Percentiles rank a stretch among this genome's conserved stretches.
These are phyloP conservation scores for Chelonoidis abingdonii DNA, from an alignment of 2,113 vertebrate genomes.

Conservation along the genomic window DNA sequence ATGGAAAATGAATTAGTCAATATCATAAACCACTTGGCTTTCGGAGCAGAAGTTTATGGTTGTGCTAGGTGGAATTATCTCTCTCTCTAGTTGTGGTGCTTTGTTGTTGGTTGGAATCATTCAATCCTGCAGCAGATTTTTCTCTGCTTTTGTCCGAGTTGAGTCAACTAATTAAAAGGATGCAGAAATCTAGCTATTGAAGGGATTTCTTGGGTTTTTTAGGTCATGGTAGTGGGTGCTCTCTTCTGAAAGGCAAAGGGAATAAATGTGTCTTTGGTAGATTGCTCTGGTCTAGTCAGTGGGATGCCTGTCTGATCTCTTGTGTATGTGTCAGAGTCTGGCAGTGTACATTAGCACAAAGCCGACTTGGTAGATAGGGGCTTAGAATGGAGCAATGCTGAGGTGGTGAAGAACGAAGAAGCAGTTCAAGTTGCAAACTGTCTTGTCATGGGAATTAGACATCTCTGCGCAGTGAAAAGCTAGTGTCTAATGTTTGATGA, in stretches of 20 bases:
- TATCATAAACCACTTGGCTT: background rate
- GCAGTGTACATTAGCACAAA: constrained; percentile 79
- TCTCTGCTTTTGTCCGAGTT: constrained; percentile 5
- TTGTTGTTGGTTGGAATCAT: background rate
- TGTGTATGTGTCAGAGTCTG: constrained; percentile 40
- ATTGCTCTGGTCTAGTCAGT: constrained; percentile 78
- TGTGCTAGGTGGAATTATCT: background rate
- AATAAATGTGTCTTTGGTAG: constrained; percentile 76
- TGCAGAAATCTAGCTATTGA: background rate
- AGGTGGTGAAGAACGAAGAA: constrained; percentile 76
- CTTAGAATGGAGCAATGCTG: constrained; percentile 55
- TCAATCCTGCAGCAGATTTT: background rate
- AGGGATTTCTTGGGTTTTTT: background rate
- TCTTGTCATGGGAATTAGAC: constrained; percentile 84
- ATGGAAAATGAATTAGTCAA: background rate
- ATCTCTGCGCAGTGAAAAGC: constrained; percentile 80
- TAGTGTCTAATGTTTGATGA: constrained; percentile 82
- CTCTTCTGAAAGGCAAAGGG: constrained; percentile 58
- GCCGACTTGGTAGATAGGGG: constrained; percentile 72
- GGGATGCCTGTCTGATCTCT: constrained; percentile 7
- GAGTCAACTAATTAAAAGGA: constrained; percentile 12
- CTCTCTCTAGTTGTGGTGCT: background rate
- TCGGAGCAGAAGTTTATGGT: background rate
- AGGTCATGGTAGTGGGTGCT: background rate
- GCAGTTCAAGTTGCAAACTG: constrained; percentile 82